These are phyloP conservation scores for Xenopus laevis DNA, from an alignment of 2,113 vertebrate species.

Conservation along the genomic window DNA sequence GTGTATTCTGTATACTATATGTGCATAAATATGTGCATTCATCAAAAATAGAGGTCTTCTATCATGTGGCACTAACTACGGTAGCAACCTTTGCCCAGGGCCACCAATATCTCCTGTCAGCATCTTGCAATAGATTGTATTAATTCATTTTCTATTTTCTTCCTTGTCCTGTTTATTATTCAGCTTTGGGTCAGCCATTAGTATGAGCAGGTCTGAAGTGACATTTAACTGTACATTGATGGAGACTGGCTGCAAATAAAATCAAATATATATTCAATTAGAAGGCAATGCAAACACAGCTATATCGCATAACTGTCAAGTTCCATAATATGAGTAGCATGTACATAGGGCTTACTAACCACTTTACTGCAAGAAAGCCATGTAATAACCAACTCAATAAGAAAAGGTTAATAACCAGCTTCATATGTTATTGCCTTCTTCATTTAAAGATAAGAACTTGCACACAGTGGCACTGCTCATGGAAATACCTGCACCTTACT, in stretches of 20 bases:
- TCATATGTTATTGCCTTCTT: background rate
- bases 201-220: background rate
- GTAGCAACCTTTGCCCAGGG: background rate
- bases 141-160: background rate
- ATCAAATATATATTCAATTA: slow-evolving; percentile 28
- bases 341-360: background rate
- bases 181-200: background rate
- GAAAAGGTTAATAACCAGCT: background rate
- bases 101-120: background rate
- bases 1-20: too few relatives aligned
- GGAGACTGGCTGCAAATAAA: background rate
- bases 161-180: background rate
- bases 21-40: too few relatives aligned
- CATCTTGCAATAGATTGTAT: background rate
- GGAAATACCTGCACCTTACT: background rate
- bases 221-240: background rate
- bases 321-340: background rate
- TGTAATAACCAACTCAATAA: background rate
- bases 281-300: background rate
- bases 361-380: background rate
- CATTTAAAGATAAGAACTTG: background rate
- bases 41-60: background rate
- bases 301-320: slow-evolving; percentile 11
- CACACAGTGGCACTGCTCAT: background rate
- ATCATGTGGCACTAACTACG: background rate